phyloP scores from a whole-genome alignment of 2,797 vertebrate species.

The Phalanger gymnotis region DNA sequence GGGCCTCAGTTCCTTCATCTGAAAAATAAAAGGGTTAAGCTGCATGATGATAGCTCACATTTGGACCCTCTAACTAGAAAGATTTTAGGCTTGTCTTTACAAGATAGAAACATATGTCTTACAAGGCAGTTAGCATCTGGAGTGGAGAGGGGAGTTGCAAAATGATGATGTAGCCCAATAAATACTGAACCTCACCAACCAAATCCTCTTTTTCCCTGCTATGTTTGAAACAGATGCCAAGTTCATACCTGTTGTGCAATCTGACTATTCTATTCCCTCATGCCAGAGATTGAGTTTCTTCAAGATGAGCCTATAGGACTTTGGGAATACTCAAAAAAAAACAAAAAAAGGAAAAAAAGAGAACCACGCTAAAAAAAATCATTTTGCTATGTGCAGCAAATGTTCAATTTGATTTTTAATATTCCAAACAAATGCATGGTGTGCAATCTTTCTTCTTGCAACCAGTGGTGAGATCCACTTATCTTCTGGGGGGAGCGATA shows the following conservation, averaged over 20 bases:
- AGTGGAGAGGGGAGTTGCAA: neutral
- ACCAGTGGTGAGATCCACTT: neutral
- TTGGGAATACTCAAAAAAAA: neutral
- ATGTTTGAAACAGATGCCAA: neutral
- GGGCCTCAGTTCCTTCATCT: neutral
- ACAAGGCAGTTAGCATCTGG: neutral
- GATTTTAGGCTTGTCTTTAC: constrained; percentile 7
- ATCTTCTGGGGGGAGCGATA: neutral
- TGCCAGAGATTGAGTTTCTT: neutral
- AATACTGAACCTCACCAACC: neutral
- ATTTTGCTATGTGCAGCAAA: neutral
- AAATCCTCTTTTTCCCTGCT: neutral
- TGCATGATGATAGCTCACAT: neutral
- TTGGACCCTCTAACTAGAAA: neutral
- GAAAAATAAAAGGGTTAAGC: neutral
- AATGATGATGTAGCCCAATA: neutral
- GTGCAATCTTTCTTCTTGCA: neutral
- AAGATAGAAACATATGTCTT: neutral
- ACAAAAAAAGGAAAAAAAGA: constrained; percentile 16
- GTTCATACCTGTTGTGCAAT: neutral
- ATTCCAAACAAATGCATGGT: neutral
- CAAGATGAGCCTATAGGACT: constrained; percentile 13
- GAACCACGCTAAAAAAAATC: neutral
- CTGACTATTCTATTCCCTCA: neutral
- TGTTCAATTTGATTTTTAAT: neutral